Percentiles rank a stretch among this genome's conserved stretches.
phyloP scores from a whole-genome alignment of 2,797 vertebrate genomes.

The Sebastiscus tertius region DNA sequence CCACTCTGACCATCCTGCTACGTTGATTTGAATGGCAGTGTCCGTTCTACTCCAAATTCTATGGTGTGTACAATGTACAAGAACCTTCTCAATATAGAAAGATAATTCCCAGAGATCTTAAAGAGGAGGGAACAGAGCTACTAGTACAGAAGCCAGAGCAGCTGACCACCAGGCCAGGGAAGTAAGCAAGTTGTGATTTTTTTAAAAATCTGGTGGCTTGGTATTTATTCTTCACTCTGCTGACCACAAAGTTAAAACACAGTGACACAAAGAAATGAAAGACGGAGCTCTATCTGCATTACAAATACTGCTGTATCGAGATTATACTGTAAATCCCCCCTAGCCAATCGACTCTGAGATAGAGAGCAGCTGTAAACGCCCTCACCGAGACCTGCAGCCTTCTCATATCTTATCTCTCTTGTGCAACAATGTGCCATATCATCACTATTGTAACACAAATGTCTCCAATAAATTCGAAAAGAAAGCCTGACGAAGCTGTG shows the following conservation, averaged over 20 bases:
- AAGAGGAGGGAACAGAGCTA: neutral
- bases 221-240: neutral
- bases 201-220: neutral
- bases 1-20: too few relatives aligned
- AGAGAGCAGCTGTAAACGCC: constrained; percentile 5
- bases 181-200: neutral
- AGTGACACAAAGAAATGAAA: constrained; percentile 20
- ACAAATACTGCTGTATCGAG: constrained; percentile 31
- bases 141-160: too few relatives aligned
- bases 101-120: neutral
- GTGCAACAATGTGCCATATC: constrained; percentile 25
- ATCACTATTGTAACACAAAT: constrained; percentile 25
- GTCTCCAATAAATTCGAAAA: constrained; percentile 10
- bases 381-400: constrained; percentile 16
- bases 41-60: too few relatives aligned
- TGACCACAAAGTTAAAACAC: constrained; percentile 16
- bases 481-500: constrained; percentile 13
- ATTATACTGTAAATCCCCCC: constrained; percentile 33
- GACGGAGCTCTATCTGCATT: constrained; percentile 21
- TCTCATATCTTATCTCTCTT: neutral
- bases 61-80: too few relatives aligned
- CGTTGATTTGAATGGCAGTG: too few relatives aligned
- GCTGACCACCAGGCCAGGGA: neutral
- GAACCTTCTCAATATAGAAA: neutral
- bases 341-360: constrained; percentile 1